A percentile compares a stretch with the other conserved stretches of the same genome.
Conservation (phyloP, 2,113 vertebrate genomes). For the Rhombomys opimus region DNA sequence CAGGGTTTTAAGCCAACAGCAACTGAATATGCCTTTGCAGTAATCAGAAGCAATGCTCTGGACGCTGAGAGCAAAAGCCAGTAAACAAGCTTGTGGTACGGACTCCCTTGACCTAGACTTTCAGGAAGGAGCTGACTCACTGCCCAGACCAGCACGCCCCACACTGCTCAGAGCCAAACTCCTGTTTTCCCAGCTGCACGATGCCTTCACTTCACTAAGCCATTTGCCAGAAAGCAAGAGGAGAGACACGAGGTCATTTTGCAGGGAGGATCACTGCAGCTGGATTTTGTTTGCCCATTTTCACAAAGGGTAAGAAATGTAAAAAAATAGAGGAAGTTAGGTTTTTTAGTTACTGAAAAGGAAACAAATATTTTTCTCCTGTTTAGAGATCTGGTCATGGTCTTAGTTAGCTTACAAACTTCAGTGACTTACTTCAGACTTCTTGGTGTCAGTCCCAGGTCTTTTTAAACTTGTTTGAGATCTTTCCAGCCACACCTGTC, state of each 20-base stretch:
- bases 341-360: constrained; percentile 41
- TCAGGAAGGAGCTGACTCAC: constrained; percentile 80
- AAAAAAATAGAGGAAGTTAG: constrained; percentile 30
- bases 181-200: constrained; percentile 77
- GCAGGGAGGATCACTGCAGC: constrained; percentile 45
- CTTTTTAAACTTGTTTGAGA: constrained; percentile 47
- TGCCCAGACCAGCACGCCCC: constrained; percentile 79
- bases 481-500: not conserved
- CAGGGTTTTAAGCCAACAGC: constrained; percentile 61
- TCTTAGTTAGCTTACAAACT: constrained; percentile 9
- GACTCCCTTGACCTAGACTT: constrained; percentile 73
- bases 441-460: constrained; percentile 8
- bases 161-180: constrained; percentile 68
- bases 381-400: constrained; percentile 19
- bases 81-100: constrained; percentile 79
- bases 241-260: fast-evolving
- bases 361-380: not conserved
- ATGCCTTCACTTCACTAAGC: not conserved
- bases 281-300: not conserved
- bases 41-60: constrained; percentile 68
- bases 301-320: not conserved
- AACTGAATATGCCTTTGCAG: constrained; percentile 73
- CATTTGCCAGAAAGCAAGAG: constrained; percentile 65
- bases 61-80: constrained; percentile 55
- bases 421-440: not conserved